A percentile compares a stretch with the other conserved stretches of the same genome.
These are phyloP conservation scores for Ormyrus pomaceus DNA, from an alignment of 2,888 invertebrate genomes.

Conservation along the genomic window DNA sequence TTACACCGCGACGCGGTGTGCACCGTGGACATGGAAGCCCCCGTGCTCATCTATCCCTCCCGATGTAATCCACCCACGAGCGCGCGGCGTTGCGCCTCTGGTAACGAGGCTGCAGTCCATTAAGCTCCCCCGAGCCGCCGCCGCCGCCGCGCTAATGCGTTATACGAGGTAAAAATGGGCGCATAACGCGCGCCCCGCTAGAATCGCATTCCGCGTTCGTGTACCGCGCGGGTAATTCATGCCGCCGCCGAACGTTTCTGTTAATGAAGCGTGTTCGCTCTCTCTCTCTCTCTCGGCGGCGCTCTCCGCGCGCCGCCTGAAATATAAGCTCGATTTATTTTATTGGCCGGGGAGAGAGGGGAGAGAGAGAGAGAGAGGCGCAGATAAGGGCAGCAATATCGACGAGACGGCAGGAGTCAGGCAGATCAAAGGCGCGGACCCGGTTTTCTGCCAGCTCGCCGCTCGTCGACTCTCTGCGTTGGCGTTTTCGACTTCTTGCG, in stretches of 20 bases:
- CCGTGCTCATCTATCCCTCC: neutral
- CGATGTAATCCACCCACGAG: slow-evolving; percentile 55
- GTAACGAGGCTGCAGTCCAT: slow-evolving; percentile 71
- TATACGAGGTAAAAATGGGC: slow-evolving; percentile 58
- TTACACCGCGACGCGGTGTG: neutral
- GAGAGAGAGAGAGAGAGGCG: slow-evolving; percentile 3
- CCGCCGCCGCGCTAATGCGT: slow-evolving; percentile 65
- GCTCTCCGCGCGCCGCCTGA: slow-evolving; percentile 2
- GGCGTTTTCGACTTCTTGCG: slow-evolving; percentile 50
- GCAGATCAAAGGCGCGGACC: slow-evolving; percentile 45
- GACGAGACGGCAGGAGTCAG: slow-evolving; percentile 33
- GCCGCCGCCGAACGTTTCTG: slow-evolving; percentile 49
- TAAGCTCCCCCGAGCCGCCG: slow-evolving; percentile 65
- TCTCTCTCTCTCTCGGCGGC: neutral
- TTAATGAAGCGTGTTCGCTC: slow-evolving; percentile 55
- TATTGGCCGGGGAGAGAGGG: slow-evolving; percentile 26
- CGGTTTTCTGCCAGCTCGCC: slow-evolving; percentile 17
- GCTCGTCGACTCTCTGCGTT: slow-evolving; percentile 24
- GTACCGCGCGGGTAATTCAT: slow-evolving; percentile 48
- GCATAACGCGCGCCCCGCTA: neutral
- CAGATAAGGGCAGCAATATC: slow-evolving; percentile 34
- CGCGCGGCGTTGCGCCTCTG: slow-evolving; percentile 41
- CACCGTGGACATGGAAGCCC: neutral
- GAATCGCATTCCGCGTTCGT: slow-evolving; percentile 70
- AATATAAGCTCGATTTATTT: slow-evolving; percentile 55